A percentile compares a stretch with the other conserved stretches of the same genome.
Conservation (phyloP, 2,113 vertebrate genomes). For the Phoenicopterus ruber region DNA sequence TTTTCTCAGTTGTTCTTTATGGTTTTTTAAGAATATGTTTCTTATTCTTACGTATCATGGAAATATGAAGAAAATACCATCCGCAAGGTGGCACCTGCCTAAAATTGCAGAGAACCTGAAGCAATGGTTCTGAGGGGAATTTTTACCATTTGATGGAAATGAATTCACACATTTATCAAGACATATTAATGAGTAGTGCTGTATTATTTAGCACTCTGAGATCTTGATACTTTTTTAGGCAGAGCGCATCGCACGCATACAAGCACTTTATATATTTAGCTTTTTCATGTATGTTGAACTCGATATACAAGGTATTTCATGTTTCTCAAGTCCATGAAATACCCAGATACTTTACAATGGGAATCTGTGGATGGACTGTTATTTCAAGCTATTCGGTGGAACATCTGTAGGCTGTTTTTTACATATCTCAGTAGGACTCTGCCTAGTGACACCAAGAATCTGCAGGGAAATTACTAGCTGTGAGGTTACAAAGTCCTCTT, state of each 20-base stretch:
- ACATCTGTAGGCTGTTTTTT: neutral
- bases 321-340: neutral
- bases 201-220: neutral
- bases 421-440: neutral
- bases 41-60: neutral
- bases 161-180: neutral
- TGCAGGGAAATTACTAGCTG: neutral
- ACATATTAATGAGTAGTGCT: neutral
- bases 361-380: neutral
- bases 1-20: neutral
- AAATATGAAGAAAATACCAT: neutral
- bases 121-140: neutral
- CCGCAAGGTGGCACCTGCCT: neutral
- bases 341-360: neutral
- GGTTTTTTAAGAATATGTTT: neutral
- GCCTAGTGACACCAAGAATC: neutral
- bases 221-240: neutral
- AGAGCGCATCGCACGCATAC: fast-evolving
- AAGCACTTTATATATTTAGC: neutral
- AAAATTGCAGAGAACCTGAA: neutral
- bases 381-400: neutral
- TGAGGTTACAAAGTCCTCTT: neutral
- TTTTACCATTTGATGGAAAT: neutral
- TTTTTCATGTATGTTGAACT: neutral
- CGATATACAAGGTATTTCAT: neutral